phyloP scores from a whole-genome alignment of 23 tunicate species.

The Corella eumyota region DNA sequence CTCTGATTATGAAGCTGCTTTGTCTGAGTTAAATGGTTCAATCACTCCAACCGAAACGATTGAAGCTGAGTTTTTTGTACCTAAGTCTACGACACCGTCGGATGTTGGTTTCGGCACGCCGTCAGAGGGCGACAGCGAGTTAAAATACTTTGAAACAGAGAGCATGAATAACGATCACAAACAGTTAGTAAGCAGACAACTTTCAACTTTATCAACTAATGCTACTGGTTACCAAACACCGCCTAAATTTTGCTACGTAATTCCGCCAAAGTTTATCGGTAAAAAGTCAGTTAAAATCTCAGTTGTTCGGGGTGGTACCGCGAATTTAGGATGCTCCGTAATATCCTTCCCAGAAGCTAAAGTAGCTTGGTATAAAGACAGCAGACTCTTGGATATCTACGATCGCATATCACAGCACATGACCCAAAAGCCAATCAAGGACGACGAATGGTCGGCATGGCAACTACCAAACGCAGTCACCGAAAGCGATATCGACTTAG shows the following conservation, averaged over 20 bases:
- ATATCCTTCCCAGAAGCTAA: constrained; percentile 73
- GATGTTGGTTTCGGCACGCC: too few relatives aligned
- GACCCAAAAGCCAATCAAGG: constrained; percentile 18
- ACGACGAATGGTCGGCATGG: constrained; percentile 2
- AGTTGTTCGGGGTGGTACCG: constrained; percentile 34
- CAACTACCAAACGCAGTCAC: constrained; percentile 10
- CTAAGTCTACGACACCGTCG: too few relatives aligned
- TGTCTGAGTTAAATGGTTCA: too few relatives aligned
- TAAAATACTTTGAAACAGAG: constrained; percentile 18
- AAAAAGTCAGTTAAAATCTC: constrained; percentile 17
- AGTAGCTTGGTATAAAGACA: constrained; percentile 90
- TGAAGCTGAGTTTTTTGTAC: too few relatives aligned
- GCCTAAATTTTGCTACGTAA: constrained; percentile 65
- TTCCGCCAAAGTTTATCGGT: constrained; percentile 83
- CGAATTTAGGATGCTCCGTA: constrained; percentile 34
- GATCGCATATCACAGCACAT: constrained; percentile 60
- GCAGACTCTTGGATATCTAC: constrained; percentile 68
- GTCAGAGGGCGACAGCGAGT: constrained; percentile 2
- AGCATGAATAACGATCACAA: neutral
- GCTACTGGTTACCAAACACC: constrained; percentile 62
- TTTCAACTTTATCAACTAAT: too few relatives aligned
- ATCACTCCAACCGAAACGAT: too few relatives aligned
- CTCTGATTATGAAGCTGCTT: too few relatives aligned
- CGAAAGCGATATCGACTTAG: constrained; percentile 11
- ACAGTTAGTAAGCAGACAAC: too few relatives aligned